Evolutionary conservation across 2,113 vertebrate genomes (phyloP), one percentile per base, ranked within the genome.

Genomic region (Microcebus griseorufus): DNA sequence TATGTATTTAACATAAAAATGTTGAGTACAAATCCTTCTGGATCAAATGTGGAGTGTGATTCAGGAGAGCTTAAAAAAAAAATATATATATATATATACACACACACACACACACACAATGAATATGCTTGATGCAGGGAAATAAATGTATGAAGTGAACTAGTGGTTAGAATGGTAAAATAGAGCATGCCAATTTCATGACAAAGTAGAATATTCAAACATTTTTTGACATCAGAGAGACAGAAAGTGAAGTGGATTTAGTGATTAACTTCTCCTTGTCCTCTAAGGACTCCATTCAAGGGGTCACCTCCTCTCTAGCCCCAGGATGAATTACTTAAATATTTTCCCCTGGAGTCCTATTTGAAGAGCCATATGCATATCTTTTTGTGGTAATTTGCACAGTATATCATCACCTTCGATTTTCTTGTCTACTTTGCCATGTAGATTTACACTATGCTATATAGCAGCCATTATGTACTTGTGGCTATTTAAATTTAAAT

Each of bases 371-470:
- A 22, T 18, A 18, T 70, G 14, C 23, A 39, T 92, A 39, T 88
- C 23, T 82, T 90, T 65, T 53, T 67, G 29, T 67, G 32, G 17
- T n/a, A 37, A 42, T 64, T 18, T 91, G 84, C 76, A 80, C 9
- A 88, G 17, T 55, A 16, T 39, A 53, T 72, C 37, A 42, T 45
- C 10, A 78, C n/a, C 45, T 95, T 90, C 80, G 58, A 32, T 94
- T 90, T 84, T 96, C 29, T 94, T 94, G 48, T 87, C 45, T 83
- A 32, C 42, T 58, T 91, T 83, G 91, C 45, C 58, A 42, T 88
- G 48, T 79, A 65, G 58, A 88, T 51, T 62, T 90, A 1, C 6
- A 13, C 20, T 53, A 60, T 80, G 23, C 64, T 39, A 48, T 62
- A 62, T 53, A 12, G 39, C 78, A 90, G 39, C 58, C 83, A 67